These are phyloP conservation scores for Ornithorhynchus anatinus DNA, from an alignment of 2,113 vertebrate genomes.

Conservation along the genomic window DNA sequence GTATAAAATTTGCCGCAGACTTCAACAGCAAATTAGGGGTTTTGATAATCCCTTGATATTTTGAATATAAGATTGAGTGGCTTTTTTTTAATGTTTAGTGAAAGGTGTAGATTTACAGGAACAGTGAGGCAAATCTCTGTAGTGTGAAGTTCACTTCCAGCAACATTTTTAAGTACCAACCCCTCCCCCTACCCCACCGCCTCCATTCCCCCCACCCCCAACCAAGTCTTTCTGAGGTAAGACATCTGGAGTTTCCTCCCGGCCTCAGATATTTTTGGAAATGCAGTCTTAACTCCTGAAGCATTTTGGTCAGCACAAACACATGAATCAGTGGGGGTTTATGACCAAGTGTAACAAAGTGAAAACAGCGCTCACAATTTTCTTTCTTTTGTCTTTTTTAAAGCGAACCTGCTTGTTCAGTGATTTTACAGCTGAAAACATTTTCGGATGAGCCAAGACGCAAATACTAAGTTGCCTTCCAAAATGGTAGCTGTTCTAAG, in stretches of 20 bases:
- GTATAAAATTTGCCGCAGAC: constrained; percentile 54
- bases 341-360: neutral
- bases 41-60: constrained; percentile 55
- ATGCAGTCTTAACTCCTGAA: constrained; percentile 10
- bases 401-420: neutral
- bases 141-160: constrained; percentile 17
- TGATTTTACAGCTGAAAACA: neutral
- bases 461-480: neutral
- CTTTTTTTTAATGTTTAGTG: constrained; percentile 37
- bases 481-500: neutral
- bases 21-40: constrained; percentile 64
- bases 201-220: constrained; percentile 28
- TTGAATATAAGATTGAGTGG: constrained; percentile 41
- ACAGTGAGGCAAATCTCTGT: constrained; percentile 11
- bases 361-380: neutral
- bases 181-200: too few species aligned
- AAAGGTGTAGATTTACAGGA: constrained; percentile 48
- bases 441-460: neutral
- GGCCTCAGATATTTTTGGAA: constrained; percentile 23
- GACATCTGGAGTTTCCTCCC: constrained; percentile 14
- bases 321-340: neutral
- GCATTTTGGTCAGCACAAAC: neutral
- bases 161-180: constrained; percentile 24
- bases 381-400: neutral
- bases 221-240: constrained; percentile 23